Conservation (phyloP, 2,888 invertebrate genomes). For the Entomobrya proxima region DNA sequence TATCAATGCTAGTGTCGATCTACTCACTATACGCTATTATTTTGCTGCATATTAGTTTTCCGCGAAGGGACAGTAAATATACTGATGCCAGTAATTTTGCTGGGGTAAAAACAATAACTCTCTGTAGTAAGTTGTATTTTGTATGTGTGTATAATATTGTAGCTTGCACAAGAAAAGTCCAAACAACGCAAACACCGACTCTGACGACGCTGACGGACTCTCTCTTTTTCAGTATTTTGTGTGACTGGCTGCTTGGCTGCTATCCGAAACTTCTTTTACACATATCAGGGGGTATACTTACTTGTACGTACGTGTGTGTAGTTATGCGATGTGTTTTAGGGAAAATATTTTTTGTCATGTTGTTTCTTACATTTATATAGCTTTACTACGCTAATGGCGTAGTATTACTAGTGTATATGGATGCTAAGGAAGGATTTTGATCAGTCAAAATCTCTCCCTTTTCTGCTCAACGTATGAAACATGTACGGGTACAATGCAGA, state of each 20-base stretch:
- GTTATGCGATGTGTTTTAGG: background rate
- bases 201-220: constrained; percentile 51
- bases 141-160: too few relatives aligned
- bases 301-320: background rate
- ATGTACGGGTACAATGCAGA: background rate
- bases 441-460: constrained; percentile 40
- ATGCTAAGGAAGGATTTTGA: background rate
- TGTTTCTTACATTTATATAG: background rate
- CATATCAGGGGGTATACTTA: constrained; percentile 9
- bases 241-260: constrained; percentile 54
- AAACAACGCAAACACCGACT: constrained; percentile 45
- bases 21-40: background rate
- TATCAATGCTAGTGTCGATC: too few relatives aligned
- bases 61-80: background rate
- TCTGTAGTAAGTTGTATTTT: background rate
- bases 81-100: constrained; percentile 9
- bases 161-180: constrained; percentile 41
- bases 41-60: background rate
- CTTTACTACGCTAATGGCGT: background rate
- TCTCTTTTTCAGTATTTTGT: constrained; percentile 49
- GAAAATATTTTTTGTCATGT: constrained; percentile 14
- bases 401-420: background rate
- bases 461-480: background rate
- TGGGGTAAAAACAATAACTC: constrained; percentile 2
- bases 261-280: constrained; percentile 61